Evolutionary conservation across 2,113 vertebrate genomes (phyloP).

Genomic region (Rhegmatorhina hoffmannsi): DNA sequence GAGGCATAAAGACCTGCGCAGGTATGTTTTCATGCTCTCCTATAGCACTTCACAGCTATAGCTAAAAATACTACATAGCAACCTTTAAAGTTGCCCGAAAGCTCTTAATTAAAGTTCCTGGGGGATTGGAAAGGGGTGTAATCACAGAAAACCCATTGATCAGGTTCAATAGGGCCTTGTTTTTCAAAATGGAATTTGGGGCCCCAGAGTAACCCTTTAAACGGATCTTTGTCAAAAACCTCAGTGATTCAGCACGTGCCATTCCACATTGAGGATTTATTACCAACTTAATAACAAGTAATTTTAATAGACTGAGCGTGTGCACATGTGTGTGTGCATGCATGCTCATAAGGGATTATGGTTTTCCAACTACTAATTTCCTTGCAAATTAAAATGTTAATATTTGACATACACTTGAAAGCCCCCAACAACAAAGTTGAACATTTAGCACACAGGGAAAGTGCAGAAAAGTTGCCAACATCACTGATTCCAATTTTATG

Average conservation of each 20-base stretch:
- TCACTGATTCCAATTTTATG: conserved; percentile 44
- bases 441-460: conserved; percentile 50
- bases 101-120: conserved; percentile 28
- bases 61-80: conserved; percentile 20
- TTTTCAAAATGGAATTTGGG: conserved; percentile 32
- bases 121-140: neutral
- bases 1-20: fast-evolving
- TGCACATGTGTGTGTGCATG: neutral
- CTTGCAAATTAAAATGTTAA: conserved; percentile 45
- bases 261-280: conserved; percentile 32
- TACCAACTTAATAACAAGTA: conserved; percentile 15
- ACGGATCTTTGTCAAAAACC: conserved; percentile 37
- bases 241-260: conserved; percentile 37
- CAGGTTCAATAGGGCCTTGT: conserved; percentile 45
- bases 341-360: conserved; percentile 32
- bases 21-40: neutral
- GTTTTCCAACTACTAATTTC: conserved; percentile 58
- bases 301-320: conserved; percentile 24
- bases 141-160: conserved; percentile 57
- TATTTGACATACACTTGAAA: conserved; percentile 54
- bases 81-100: neutral
- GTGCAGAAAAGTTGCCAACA: conserved; percentile 43
- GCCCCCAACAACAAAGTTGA: conserved; percentile 27
- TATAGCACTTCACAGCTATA: neutral
- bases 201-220: conserved; percentile 43